These are phyloP conservation scores for Prosopocoilus inquinatus DNA, from an alignment of 2,888 invertebrate species.

Conservation along the genomic window DNA sequence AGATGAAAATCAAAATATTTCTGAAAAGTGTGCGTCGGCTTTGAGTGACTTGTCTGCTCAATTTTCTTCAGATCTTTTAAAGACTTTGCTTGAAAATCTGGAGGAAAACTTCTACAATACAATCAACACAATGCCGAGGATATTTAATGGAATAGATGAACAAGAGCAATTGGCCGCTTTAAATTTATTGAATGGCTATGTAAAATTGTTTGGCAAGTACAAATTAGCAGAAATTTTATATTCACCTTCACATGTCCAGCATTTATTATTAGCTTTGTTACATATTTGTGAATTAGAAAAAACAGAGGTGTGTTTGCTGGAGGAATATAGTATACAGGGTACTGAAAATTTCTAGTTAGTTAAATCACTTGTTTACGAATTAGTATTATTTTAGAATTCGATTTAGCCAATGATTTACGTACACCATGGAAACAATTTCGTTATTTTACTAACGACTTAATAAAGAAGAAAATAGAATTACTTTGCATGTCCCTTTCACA, in stretches of 20 bases:
- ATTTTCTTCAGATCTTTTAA: constrained; percentile 45
- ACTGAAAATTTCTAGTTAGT: constrained; percentile 4
- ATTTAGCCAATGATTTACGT: constrained; percentile 42
- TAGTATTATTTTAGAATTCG: constrained; percentile 38
- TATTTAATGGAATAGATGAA: constrained; percentile 65
- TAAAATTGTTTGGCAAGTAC: constrained; percentile 58
- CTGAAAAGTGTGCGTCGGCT: constrained; percentile 45
- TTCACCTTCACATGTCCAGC: constrained; percentile 55
- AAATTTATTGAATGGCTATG: constrained; percentile 66
- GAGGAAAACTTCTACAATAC: constrained; percentile 61
- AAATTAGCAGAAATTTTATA: constrained; percentile 59
- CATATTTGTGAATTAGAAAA: constrained; percentile 56
- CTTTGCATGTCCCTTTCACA: constrained; percentile 58
- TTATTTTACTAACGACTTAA: constrained; percentile 55
- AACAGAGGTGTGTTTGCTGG: constrained; percentile 53
- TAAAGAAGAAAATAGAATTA: constrained; percentile 54
- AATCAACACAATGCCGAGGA: constrained; percentile 63
- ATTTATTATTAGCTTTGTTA: constrained; percentile 58
- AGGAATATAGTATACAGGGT: constrained; percentile 53
- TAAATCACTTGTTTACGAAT: constrained; percentile 5
- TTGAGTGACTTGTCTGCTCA: constrained; percentile 49
- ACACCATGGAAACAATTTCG: constrained; percentile 66
- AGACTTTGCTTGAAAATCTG: constrained; percentile 54
- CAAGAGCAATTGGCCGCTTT: constrained; percentile 61
- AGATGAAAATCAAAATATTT: constrained; percentile 60